phyloP scores from a whole-genome alignment of 2,888 invertebrate species.

The Lissocephala sabroskyi region DNA sequence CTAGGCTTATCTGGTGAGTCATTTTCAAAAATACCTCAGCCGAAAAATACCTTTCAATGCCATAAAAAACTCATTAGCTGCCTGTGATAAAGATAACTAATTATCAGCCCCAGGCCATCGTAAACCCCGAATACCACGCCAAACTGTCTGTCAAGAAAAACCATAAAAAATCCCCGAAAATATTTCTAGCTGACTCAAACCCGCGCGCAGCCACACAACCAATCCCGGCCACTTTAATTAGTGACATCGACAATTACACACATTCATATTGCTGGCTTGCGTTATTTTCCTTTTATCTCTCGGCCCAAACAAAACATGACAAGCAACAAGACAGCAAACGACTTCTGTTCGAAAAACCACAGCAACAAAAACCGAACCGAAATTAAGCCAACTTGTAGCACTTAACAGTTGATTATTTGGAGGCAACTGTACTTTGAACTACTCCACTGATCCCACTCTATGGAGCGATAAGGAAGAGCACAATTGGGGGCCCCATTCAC shows the following conservation, averaged over 20 bases:
- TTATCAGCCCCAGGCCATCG: neutral
- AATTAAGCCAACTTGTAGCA: constrained; percentile 42
- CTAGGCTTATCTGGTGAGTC: constrained; percentile 1
- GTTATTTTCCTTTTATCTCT: constrained; percentile 50
- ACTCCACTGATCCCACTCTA: too few species aligned
- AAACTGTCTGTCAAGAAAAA: constrained; percentile 26
- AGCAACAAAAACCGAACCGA: constrained; percentile 16
- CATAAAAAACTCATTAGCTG: constrained; percentile 1
- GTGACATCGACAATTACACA: constrained; percentile 67
- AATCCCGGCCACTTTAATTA: constrained; percentile 51
- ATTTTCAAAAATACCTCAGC: constrained; percentile 19
- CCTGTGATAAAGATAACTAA: constrained; percentile 7
- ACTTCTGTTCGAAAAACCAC: constrained; percentile 54
- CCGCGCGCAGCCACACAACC: neutral
- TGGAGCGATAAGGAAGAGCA: too few species aligned
- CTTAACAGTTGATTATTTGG: constrained; percentile 51
- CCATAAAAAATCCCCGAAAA: constrained; percentile 24
- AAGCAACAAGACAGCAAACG: constrained; percentile 46
- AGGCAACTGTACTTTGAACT: constrained; percentile 55
- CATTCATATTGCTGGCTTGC: constrained; percentile 24
- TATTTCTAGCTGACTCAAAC: constrained; percentile 4
- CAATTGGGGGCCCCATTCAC: too few species aligned
- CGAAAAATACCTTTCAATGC: constrained; percentile 1
- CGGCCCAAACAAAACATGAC: constrained; percentile 44
- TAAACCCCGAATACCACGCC: constrained; percentile 25